A percentile compares a stretch with the other conserved stretches of the same genome.
Conservation (phyloP, 1,140 invertebrate species). For the Drosophila miranda region DNA sequence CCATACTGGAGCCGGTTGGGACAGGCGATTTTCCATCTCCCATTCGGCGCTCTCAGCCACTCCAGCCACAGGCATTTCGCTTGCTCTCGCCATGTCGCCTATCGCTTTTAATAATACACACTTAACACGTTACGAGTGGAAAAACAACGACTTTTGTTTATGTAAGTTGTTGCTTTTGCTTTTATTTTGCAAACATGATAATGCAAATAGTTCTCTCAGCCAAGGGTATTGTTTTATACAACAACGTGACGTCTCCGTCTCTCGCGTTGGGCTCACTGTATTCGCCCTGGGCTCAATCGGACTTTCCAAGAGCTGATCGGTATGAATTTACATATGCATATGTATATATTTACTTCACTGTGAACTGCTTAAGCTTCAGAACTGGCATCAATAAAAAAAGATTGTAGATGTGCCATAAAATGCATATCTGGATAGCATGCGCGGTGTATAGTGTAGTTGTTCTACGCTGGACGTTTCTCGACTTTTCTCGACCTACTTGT, state of each 20-base stretch:
- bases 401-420: not conserved
- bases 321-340: not conserved
- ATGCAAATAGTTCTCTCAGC: too few species aligned
- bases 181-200: too few species aligned
- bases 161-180: not conserved
- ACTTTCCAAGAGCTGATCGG: too few species aligned
- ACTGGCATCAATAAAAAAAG: too few species aligned
- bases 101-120: too few species aligned
- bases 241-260: not conserved
- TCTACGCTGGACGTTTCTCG: not conserved
- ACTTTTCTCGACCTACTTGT: constrained; percentile 54
- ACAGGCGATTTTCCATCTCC: not conserved
- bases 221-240: too few species aligned
- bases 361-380: not conserved
- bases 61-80: too few species aligned
- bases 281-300: too few species aligned
- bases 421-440: not conserved
- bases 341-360: not conserved
- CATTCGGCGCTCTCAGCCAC: too few species aligned
- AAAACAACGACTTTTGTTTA: not conserved
- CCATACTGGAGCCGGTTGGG: not conserved
- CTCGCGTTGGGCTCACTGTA: too few species aligned
- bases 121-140: too few species aligned
- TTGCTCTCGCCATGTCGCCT: too few species aligned
- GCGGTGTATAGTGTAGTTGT: not conserved